Evolutionary conservation across 1,140 invertebrate genomes (phyloP).

Genomic region (Frieseomelitta varia): DNA sequence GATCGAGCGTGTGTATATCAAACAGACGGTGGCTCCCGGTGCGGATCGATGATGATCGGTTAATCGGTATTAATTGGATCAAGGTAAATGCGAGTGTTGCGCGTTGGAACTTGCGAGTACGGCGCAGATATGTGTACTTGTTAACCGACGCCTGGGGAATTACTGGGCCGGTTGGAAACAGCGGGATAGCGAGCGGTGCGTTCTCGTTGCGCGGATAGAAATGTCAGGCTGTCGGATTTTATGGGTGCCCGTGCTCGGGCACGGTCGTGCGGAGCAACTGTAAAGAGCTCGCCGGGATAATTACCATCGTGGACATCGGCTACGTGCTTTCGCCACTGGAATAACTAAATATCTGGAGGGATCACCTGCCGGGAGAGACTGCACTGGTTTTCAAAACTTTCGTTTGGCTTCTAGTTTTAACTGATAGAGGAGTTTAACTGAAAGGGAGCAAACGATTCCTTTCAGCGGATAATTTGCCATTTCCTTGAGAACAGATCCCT

Average conservation of each 20-base stretch:
- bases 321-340: too few species aligned
- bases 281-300: neutral
- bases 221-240: conserved; percentile 2
- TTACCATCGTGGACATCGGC: neutral
- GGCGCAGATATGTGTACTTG: neutral
- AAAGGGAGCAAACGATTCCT: too few species aligned
- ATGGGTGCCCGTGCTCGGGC: too few species aligned
- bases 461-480: too few species aligned
- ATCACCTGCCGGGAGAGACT: neutral
- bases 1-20: neutral
- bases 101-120: neutral
- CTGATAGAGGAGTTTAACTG: too few species aligned
- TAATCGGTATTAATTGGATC: conserved; percentile 54
- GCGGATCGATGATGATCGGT: conserved; percentile 30
- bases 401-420: neutral
- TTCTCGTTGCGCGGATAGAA: neutral
- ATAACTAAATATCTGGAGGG: neutral
- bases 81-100: conserved; percentile 23
- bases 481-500: too few species aligned
- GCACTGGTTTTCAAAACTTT: too few species aligned
- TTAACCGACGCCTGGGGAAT: conserved; percentile 6
- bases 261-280: neutral
- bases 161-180: neutral
- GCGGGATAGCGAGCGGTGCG: neutral
- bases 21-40: neutral